These are phyloP conservation scores for Steatocranus sp. DNA, from an alignment of 2,797 vertebrate species.

Conservation along the genomic window DNA sequence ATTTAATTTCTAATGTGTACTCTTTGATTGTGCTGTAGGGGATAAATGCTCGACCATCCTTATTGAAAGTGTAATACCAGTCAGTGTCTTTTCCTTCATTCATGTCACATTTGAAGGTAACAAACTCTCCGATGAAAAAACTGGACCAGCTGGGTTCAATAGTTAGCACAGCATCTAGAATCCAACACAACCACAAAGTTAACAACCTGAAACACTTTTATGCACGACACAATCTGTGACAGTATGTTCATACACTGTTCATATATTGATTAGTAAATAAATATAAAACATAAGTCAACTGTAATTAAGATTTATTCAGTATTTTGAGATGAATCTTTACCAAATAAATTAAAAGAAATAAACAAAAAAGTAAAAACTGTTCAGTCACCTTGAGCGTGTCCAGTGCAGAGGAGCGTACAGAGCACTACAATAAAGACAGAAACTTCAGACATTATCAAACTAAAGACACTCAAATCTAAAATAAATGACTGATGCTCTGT, in stretches of 20 bases:
- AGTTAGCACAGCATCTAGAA: accelerated
- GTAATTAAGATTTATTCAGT: neutral
- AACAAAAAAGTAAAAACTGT: neutral
- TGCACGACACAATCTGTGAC: neutral
- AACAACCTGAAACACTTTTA: accelerated
- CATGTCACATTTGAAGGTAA: neutral
- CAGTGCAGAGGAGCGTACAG: neutral
- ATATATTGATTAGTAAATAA: too few species aligned
- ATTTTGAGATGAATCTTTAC: accelerated
- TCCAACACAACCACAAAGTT: neutral
- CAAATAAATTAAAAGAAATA: too few species aligned
- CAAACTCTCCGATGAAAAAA: neutral
- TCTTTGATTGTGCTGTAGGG: too few species aligned
- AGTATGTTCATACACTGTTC: neutral
- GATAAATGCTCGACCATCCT: accelerated
- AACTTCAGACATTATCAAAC: neutral
- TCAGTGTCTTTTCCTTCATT: neutral
- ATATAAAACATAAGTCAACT: neutral
- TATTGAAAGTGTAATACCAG: accelerated
- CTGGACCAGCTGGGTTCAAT: neutral
- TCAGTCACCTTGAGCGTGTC: neutral
- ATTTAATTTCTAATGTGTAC: too few species aligned
- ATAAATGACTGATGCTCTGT: too few species aligned
- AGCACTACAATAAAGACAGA: neutral
- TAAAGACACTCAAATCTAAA: neutral